A percentile compares a stretch with the other conserved stretches of the same genome.
Conservation (phyloP, 2,113 vertebrate genomes). For the Puma concolor region DNA sequence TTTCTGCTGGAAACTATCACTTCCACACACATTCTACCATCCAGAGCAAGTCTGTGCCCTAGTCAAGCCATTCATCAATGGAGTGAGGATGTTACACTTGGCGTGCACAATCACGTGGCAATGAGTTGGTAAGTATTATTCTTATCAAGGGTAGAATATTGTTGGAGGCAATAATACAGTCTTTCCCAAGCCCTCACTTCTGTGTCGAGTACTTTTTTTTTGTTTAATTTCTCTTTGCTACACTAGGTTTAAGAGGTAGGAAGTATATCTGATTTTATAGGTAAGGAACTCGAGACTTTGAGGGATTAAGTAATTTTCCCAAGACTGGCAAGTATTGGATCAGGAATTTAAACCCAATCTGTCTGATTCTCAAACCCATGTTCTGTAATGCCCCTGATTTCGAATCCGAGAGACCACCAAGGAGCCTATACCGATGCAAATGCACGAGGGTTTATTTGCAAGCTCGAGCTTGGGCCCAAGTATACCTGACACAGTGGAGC, state of each 20-base stretch:
- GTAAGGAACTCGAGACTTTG: background rate
- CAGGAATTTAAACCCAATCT: background rate
- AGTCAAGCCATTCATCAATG: background rate
- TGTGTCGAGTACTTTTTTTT: background rate
- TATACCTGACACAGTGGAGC: too few relatives aligned
- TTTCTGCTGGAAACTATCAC: background rate
- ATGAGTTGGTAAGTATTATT: background rate
- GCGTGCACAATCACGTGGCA: background rate
- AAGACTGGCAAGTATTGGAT: background rate
- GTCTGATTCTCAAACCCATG: background rate
- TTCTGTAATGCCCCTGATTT: background rate
- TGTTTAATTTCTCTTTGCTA: background rate
- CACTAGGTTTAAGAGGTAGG: background rate
- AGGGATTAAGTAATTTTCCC: conserved; percentile 21
- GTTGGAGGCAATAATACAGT: background rate
- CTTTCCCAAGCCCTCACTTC: background rate
- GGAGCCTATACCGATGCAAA: too few relatives aligned
- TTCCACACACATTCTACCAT: background rate
- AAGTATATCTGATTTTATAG: background rate
- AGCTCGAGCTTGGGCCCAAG: too few relatives aligned
- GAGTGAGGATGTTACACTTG: background rate
- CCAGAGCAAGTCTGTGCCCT: background rate
- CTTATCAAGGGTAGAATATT: background rate
- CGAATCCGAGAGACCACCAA: too few relatives aligned
- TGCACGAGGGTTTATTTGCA: too few relatives aligned